These are phyloP conservation scores for Drosophila kepulauana DNA, from an alignment of 1,140 invertebrate species.

Conservation along the genomic window DNA sequence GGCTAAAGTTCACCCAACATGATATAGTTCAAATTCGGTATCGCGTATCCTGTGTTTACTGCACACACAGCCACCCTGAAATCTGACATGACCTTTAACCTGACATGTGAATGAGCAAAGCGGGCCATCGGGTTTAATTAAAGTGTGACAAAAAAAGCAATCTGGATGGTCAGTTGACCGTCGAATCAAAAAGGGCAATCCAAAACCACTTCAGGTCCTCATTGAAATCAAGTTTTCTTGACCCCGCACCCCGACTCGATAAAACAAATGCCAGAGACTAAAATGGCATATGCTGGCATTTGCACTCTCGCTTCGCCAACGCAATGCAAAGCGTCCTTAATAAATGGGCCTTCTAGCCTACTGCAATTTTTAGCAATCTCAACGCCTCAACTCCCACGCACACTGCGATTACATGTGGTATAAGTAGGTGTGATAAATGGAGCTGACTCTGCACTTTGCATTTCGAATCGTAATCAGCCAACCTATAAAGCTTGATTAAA, in stretches of 20 bases:
- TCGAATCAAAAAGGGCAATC: slow-evolving; percentile 66
- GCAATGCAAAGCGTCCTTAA: slow-evolving; percentile 26
- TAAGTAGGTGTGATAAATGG: slow-evolving; percentile 8
- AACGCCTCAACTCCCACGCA: slow-evolving; percentile 6
- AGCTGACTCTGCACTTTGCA: not conserved
- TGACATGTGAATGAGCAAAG: not conserved
- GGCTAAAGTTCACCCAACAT: slow-evolving; percentile 51
- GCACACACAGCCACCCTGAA: not conserved
- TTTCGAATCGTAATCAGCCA: no score
- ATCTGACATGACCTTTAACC: slow-evolving; percentile 50
- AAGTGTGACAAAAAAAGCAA: slow-evolving; percentile 75
- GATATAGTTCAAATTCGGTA: slow-evolving; percentile 4
- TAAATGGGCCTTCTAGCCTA: slow-evolving; percentile 62
- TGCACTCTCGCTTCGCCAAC: slow-evolving; percentile 32
- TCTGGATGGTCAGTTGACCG: slow-evolving; percentile 44
- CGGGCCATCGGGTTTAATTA: slow-evolving; percentile 52
- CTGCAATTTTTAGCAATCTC: slow-evolving; percentile 64
- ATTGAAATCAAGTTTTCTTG: slow-evolving; percentile 54
- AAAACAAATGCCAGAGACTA: slow-evolving; percentile 75
- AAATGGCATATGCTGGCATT: slow-evolving; percentile 67
- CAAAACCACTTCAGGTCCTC: slow-evolving; percentile 13
- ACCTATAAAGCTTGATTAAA: no score
- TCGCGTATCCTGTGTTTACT: not conserved
- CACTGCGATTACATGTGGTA: not conserved
- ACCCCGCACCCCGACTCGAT: slow-evolving; percentile 24